phyloP scores from a whole-genome alignment of 2,888 invertebrate species.

The Tetanocera ferruginea region DNA sequence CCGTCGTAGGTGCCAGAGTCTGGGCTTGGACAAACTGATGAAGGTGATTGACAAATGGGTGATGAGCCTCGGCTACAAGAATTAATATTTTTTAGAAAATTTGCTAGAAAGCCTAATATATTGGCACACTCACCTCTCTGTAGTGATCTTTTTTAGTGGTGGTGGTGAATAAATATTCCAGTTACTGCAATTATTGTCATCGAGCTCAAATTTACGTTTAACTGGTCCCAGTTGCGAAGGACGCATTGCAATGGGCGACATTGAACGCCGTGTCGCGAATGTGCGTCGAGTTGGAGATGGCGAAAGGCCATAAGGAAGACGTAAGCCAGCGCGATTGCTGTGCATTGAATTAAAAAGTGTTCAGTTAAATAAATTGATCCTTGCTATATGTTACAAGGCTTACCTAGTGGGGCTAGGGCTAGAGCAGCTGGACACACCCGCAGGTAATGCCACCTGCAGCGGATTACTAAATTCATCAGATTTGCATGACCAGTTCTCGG shows the following conservation, averaged over 20 bases:
- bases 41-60: conserved; percentile 70
- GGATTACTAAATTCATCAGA: conserved; percentile 70
- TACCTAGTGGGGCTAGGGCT: conserved; percentile 76
- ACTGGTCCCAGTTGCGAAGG: conserved; percentile 81
- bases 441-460: conserved; percentile 71
- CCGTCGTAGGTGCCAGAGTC: conserved; percentile 70
- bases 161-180: conserved; percentile 68
- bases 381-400: conserved; percentile 37
- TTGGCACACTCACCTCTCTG: conserved; percentile 60
- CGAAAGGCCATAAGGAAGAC: conserved; percentile 74
- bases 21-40: conserved; percentile 68
- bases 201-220: conserved; percentile 70
- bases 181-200: conserved; percentile 63
- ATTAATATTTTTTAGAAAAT: neutral
- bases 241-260: conserved; percentile 89
- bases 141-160: conserved; percentile 68
- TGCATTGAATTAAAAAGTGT: neutral
- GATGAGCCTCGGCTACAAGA: conserved; percentile 67
- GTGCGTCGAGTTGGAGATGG: conserved; percentile 89
- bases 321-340: conserved; percentile 64
- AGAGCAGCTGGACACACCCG: conserved; percentile 71
- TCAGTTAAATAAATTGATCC: neutral
- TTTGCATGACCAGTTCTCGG: conserved; percentile 75
- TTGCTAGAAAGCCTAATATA: neutral
- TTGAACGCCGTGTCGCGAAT: conserved; percentile 85